Evolutionary conservation across 2,113 vertebrate genomes (phyloP).

Genomic region (Eptesicus fuscus): DNA sequence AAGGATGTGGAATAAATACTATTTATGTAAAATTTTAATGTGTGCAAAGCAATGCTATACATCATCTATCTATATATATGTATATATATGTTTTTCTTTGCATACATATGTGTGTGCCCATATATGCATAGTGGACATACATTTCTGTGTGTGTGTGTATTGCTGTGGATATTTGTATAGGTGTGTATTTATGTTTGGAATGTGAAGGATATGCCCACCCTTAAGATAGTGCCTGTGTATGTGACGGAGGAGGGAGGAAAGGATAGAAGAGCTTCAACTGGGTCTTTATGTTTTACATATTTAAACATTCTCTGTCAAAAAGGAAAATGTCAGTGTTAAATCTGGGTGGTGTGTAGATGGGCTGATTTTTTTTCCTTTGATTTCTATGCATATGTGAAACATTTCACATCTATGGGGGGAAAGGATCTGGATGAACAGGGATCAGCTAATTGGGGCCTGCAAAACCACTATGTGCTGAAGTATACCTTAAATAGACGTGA

Average conservation of each 20-base stretch:
- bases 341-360: not conserved
- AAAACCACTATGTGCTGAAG: not conserved
- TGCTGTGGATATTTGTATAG: not conserved
- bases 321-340: not conserved
- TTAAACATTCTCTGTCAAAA: conserved; percentile 1
- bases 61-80: not conserved
- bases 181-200: not conserved
- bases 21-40: not conserved
- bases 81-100: not conserved
- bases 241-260: not conserved
- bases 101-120: not conserved
- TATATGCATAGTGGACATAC: not conserved
- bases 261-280: not conserved
- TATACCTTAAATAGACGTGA: not conserved
- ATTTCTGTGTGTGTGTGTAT: not conserved
- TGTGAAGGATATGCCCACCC: not conserved
- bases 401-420: not conserved
- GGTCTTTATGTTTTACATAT: not conserved
- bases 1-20: not conserved
- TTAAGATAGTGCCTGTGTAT: not conserved
- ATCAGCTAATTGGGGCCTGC: not conserved
- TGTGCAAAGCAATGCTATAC: not conserved
- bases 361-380: not conserved
- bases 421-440: not conserved
- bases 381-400: not conserved